phyloP scores from a whole-genome alignment of 2,888 invertebrate genomes.

The Therioaphis trifolii region DNA sequence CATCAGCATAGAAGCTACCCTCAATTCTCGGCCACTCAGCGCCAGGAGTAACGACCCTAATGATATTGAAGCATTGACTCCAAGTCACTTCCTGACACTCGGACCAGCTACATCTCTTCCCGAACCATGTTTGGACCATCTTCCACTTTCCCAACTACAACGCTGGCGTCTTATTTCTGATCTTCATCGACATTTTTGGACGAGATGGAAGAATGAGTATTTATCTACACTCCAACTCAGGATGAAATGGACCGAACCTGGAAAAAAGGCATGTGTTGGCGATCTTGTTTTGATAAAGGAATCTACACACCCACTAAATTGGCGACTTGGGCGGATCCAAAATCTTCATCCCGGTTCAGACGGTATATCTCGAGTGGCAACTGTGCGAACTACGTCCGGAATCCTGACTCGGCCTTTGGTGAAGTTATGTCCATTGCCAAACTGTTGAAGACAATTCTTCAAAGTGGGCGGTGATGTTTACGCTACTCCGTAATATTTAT shows the following conservation, averaged over 20 bases:
- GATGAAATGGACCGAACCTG: no score
- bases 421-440: no score
- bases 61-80: constrained; percentile 52
- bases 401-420: no score
- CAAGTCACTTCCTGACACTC: constrained; percentile 61
- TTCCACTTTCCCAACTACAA: constrained; percentile 13
- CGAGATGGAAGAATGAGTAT: constrained; percentile 15
- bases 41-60: not conserved
- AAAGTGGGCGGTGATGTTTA: no score
- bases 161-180: not conserved
- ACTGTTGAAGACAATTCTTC: no score
- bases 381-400: constrained; percentile 49
- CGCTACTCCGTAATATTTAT: no score
- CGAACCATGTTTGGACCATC: not conserved
- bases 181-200: constrained; percentile 47
- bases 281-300: no score
- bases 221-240: no score
- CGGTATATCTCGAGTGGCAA: constrained; percentile 60
- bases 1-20: no score
- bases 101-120: not conserved
- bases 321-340: constrained; percentile 24
- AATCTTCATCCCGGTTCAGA: constrained; percentile 54
- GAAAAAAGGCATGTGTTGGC: no score
- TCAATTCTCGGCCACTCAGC: no score
- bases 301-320: not conserved